Base-by-base conservation (phyloP, 2,113 vertebrate genomes). In the Psophia crepitans region DNA sequence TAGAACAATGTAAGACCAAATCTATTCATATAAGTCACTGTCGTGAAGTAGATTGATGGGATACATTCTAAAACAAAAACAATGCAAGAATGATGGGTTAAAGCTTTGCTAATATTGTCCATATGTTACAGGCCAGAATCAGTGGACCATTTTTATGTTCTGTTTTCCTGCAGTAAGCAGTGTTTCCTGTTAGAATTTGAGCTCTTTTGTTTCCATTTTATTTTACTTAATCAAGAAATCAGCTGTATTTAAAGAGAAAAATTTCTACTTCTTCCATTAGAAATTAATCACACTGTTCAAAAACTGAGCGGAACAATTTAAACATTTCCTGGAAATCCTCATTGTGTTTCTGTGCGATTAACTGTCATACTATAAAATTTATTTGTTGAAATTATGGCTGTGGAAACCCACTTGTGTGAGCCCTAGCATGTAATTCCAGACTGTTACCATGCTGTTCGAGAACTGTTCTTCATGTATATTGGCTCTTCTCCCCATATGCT, bases 361-460 rank as follows among this genome's bases (percentile, higher is more conserved):
- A 94, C 46, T 96, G 81, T 97, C 96, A 97, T 70, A 91, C 51
- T 82, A 71, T 63, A 44, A 73, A 92, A 96, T 97, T 66, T 48
- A 84, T 97, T 95, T 93, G 89, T 95, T 96, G 96, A 80, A 93
- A 84, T 86, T 32, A 23, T 39, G 87, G 35, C 91, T 84, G 37
- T 94, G 73, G 93, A 96, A 97, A 97, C 35, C 87, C 85, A 84
- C 84, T 97, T 91, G 54, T 95, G 96, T 97, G 96, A 98, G 97
- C 85, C 90, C 87, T 97, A 96, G 90, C 94, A 91, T 97, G 92
- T 93, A 97, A 98, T 97, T 93, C 89, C 94, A 97, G 96, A 96
- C 93, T 85, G 77, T 95, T 95, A 64, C 5, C 96, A 96, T 96
- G 89, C 93, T 98, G 94, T 76, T 97, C 94, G 95, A 90, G 93